Percentiles rank a stretch among this genome's conserved stretches.
Conservation (phyloP, 2,113 vertebrate genomes). For the Porphyrio hochstetteri region DNA sequence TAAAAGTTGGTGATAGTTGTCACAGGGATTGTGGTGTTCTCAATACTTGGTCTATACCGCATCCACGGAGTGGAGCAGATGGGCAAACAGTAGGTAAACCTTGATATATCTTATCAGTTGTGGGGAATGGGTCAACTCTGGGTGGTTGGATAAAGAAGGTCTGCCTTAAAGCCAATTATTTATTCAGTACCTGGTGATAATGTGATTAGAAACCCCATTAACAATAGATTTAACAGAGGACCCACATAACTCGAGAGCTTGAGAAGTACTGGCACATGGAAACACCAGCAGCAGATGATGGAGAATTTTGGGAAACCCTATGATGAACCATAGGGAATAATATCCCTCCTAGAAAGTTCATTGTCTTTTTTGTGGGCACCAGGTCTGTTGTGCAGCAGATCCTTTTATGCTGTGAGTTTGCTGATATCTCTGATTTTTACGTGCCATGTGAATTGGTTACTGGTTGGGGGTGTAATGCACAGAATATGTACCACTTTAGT, state of each 20-base stretch:
- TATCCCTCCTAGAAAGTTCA: neutral
- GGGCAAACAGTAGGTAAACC: neutral
- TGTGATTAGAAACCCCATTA: neutral
- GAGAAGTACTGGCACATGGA: neutral
- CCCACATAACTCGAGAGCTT: neutral
- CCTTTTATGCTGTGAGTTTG: neutral
- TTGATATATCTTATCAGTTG: neutral
- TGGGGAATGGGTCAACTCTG: neutral
- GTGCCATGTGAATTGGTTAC: neutral
- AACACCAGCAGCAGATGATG: neutral
- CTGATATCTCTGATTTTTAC: neutral
- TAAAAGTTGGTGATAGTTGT: neutral
- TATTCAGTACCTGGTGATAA: neutral
- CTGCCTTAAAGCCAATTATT: neutral
- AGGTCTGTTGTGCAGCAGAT: neutral
- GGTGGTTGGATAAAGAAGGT: neutral
- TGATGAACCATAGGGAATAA: neutral
- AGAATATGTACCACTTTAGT: neutral
- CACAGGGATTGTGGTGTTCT: neutral
- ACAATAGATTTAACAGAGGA: neutral
- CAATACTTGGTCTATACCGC: neutral
- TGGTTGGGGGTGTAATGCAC: neutral
- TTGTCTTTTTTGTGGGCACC: neutral
- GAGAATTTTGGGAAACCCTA: neutral
- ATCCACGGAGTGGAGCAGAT: neutral